Conservation (phyloP, 2,888 invertebrate genomes). For the Neocrepidodera transversa region DNA sequence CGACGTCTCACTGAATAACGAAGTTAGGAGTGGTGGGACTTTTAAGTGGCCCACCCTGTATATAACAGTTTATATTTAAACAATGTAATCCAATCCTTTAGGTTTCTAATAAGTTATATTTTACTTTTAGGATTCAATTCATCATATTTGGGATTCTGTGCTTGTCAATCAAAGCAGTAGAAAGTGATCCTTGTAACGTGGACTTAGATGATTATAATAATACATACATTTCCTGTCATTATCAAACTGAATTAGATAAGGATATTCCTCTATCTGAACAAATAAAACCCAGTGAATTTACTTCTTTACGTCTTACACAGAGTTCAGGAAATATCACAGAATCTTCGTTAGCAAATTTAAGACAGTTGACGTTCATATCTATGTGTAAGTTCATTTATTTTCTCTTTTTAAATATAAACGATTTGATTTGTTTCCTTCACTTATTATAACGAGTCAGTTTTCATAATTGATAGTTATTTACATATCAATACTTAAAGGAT, state of each 20-base stretch:
- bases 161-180: neutral
- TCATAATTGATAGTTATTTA: no score
- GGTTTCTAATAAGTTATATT: no score
- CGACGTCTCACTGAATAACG: no score
- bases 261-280: neutral
- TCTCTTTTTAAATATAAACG: no score
- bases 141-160: neutral
- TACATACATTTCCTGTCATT: slow-evolving; percentile 4
- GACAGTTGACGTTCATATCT: neutral
- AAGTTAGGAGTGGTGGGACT: no score
- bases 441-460: no score
- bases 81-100: no score
- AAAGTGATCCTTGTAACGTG: neutral
- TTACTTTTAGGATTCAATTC: neutral
- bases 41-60: no score
- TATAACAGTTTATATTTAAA: no score
- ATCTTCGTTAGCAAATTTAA: slow-evolving; percentile 4
- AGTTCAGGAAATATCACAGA: slow-evolving; percentile 8
- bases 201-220: neutral
- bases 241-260: slow-evolving; percentile 1
- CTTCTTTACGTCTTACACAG: slow-evolving; percentile 1
- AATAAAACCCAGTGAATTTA: neutral
- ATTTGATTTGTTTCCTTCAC: no score
- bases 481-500: no score
- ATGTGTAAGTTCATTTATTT: slow-evolving; percentile 6